These are phyloP conservation scores for Hippolais icterina DNA, from an alignment of 2,113 vertebrate genomes.

Conservation along the genomic window DNA sequence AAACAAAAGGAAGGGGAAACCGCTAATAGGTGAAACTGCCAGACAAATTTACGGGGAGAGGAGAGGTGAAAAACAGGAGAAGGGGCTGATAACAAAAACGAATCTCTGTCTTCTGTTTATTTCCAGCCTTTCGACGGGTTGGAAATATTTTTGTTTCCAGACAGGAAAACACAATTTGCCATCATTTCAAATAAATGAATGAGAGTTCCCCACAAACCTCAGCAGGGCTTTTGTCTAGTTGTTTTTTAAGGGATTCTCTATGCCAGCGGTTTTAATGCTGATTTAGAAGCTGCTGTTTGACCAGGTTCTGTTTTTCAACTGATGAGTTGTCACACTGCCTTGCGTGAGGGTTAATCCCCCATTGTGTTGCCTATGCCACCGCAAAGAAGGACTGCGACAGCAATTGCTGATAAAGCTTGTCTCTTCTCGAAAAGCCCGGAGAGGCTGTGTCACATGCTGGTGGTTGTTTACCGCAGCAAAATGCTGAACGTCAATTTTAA, in stretches of 20 bases:
- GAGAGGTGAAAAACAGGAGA: not conserved
- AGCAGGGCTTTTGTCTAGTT: not conserved
- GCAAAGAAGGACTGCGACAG: slow-evolving; percentile 45
- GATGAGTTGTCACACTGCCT: slow-evolving; percentile 26
- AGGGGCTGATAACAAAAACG: not conserved
- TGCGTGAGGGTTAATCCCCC: slow-evolving; percentile 50
- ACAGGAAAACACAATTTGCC: not conserved
- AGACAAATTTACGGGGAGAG: not conserved
- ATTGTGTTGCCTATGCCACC: slow-evolving; percentile 56
- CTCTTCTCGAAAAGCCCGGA: slow-evolving; percentile 68
- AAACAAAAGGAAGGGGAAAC: slow-evolving; percentile 21
- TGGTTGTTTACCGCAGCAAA: slow-evolving; percentile 50
- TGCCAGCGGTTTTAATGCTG: not conserved
- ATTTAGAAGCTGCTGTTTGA: slow-evolving; percentile 32
- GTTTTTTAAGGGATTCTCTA: slow-evolving; percentile 22
- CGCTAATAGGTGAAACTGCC: not conserved
- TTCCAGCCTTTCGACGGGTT: not conserved
- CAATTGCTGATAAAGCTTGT: slow-evolving; percentile 69
- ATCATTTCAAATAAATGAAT: slow-evolving; percentile 22
- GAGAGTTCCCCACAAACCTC: slow-evolving; percentile 26
- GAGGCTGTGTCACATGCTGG: slow-evolving; percentile 43
- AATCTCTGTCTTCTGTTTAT: not conserved
- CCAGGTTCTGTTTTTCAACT: slow-evolving; percentile 46
- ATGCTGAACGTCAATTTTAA: slow-evolving; percentile 31
- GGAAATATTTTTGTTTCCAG: not conserved